Percentiles rank a stretch among this genome's conserved stretches.
phyloP scores from a whole-genome alignment of 1,140 invertebrate species.

The Drosophila hydei region DNA sequence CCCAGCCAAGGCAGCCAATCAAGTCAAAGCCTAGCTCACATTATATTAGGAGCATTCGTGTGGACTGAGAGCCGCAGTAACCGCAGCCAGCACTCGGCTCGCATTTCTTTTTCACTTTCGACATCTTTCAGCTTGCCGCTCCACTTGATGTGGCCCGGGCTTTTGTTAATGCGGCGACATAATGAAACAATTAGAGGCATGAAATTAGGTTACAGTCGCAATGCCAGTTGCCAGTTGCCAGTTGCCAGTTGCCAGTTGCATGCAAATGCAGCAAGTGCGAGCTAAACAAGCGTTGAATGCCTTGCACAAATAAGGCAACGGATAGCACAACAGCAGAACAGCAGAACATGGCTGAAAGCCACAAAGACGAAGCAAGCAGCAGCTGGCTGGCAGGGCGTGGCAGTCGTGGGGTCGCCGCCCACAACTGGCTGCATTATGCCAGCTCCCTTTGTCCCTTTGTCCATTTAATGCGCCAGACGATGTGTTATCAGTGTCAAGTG shows the following conservation, averaged over 20 bases:
- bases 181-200: slow-evolving; percentile 81
- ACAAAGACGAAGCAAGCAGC: slow-evolving; percentile 8
- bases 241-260: slow-evolving; percentile 11
- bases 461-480: slow-evolving; percentile 74
- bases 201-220: slow-evolving; percentile 78
- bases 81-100: background rate
- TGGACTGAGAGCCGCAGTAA: background rate
- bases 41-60: slow-evolving; percentile 45
- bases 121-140: slow-evolving; percentile 50
- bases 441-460: slow-evolving; percentile 53
- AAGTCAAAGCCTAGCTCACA: slow-evolving; percentile 68
- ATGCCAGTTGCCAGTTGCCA: slow-evolving; percentile 31
- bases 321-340: slow-evolving; percentile 22
- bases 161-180: slow-evolving; percentile 79
- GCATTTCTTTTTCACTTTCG: slow-evolving; percentile 53
- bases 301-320: slow-evolving; percentile 37
- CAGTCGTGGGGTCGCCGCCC: background rate
- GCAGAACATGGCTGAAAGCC: slow-evolving; percentile 25
- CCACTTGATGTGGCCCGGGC: slow-evolving; percentile 36
- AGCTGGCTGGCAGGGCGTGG: background rate
- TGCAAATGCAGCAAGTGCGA: slow-evolving; percentile 76
- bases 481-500: slow-evolving; percentile 81
- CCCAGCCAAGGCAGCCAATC: slow-evolving; percentile 65
- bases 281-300: slow-evolving; percentile 66
- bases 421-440: slow-evolving; percentile 57